Percentiles rank a stretch among this genome's conserved stretches.
Conservation (phyloP, 2,888 invertebrate species). For the Aethes cnicana region DNA sequence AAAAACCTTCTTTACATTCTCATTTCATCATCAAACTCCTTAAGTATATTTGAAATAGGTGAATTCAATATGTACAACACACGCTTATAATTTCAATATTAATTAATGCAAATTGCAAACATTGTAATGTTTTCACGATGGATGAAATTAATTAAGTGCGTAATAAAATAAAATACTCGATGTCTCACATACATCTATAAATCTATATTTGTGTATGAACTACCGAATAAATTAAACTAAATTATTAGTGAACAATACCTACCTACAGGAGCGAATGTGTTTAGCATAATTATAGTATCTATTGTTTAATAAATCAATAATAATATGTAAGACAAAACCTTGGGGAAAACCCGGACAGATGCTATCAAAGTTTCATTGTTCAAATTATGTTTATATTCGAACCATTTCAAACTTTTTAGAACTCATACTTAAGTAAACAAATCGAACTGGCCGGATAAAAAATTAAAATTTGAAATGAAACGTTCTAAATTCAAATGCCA, state of each 20-base stretch:
- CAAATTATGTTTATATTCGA: constrained; percentile 4
- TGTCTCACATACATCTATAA: constrained; percentile 1
- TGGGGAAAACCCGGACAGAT: constrained; percentile 6
- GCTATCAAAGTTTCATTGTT: constrained; percentile 15
- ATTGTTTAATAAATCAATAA: constrained; percentile 10
- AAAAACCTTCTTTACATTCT: too few species aligned
- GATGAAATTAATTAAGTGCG: constrained; percentile 7
- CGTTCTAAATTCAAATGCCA: constrained; percentile 33
- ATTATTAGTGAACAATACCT: constrained; percentile 10
- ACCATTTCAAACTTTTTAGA: constrained; percentile 8
- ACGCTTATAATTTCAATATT: too few species aligned
- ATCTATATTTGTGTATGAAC: constrained; percentile 5
- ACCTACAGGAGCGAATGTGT: constrained; percentile 14
- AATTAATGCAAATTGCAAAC: too few species aligned
- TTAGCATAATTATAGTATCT: constrained; percentile 3
- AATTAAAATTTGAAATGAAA: constrained; percentile 40
- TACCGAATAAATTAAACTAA: constrained; percentile 20
- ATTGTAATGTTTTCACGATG: too few species aligned
- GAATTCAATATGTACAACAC: too few species aligned
- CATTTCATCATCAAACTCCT: too few species aligned
- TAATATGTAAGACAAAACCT: neutral
- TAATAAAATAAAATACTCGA: neutral
- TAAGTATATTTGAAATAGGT: too few species aligned
- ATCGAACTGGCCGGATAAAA: constrained; percentile 32
- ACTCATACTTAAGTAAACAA: constrained; percentile 14